Percentiles rank a stretch among this genome's conserved stretches.
These are phyloP conservation scores for Columba janthina DNA, from an alignment of 2,113 vertebrate species.

Conservation along the genomic window DNA sequence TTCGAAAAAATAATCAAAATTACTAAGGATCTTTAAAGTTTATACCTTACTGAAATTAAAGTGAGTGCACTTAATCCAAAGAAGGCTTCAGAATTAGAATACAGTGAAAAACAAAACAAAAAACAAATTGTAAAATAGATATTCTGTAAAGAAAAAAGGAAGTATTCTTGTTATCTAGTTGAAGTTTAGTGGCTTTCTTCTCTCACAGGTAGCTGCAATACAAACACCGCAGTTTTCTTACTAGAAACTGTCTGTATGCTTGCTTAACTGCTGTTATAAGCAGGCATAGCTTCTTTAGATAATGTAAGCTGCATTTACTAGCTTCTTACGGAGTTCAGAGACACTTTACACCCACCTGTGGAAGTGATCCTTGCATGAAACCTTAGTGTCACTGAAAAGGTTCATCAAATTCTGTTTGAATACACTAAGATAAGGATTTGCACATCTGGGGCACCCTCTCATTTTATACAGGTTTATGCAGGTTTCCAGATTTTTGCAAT, in stretches of 20 bases:
- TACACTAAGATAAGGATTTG: neutral
- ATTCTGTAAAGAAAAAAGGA: neutral
- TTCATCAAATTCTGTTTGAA: neutral
- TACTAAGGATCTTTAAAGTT: neutral
- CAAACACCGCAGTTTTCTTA: neutral
- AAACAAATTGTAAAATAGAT: neutral
- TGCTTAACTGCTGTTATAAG: neutral
- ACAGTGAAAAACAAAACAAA: neutral
- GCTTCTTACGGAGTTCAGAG: neutral
- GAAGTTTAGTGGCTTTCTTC: neutral
- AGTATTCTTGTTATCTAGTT: neutral
- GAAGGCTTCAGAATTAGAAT: neutral
- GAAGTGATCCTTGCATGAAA: neutral
- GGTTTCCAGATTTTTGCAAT: neutral
- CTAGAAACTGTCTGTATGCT: neutral
- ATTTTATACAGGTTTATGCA: neutral
- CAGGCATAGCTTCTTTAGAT: neutral
- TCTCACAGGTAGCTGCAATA: neutral
- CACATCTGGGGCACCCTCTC: neutral
- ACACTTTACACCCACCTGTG: neutral
- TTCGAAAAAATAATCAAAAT: neutral
- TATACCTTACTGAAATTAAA: neutral
- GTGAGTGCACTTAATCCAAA: neutral
- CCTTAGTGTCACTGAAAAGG: neutral
- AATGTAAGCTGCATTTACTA: neutral